Percentiles rank a stretch among this genome's conserved stretches.
Evolutionary conservation across 2,797 vertebrate genomes (phyloP).

Genomic region (Peromyscus nudipes): DNA sequence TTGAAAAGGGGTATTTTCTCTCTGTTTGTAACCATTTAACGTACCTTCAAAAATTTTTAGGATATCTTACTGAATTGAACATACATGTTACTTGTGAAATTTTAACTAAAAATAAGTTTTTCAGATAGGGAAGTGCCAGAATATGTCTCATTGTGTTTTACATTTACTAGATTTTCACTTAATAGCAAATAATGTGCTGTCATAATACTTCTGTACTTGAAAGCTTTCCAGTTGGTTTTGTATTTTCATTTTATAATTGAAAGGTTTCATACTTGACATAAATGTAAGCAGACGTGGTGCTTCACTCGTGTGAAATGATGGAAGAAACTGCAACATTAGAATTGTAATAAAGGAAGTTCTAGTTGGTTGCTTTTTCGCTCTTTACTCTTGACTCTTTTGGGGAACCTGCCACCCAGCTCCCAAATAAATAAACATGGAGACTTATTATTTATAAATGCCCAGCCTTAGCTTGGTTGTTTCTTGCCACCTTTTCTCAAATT

Average conservation of each 20-base stretch:
- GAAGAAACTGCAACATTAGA: conserved; percentile 65
- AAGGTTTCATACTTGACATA: conserved; percentile 74
- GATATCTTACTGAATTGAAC: conserved; percentile 43
- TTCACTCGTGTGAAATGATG: conserved; percentile 59
- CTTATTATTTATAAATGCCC: no score
- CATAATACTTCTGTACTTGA: conserved; percentile 71
- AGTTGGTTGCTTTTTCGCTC: no score
- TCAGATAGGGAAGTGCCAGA: not conserved
- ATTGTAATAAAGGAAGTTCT: conserved; percentile 68
- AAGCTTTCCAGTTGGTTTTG: conserved; percentile 75
- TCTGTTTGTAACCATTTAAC: not conserved
- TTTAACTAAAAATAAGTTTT: conserved; percentile 43
- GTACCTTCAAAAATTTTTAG: not conserved
- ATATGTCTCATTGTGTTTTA: conserved; percentile 43
- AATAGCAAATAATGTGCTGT: conserved; percentile 10
- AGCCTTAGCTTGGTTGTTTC: no score
- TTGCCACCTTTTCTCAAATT: no score
- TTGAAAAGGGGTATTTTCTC: not conserved
- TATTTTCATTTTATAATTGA: conserved; percentile 80
- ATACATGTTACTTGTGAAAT: conserved; percentile 17
- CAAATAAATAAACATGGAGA: no score
- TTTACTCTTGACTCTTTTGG: no score
- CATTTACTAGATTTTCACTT: conserved; percentile 12
- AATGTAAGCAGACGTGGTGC: conserved; percentile 75
- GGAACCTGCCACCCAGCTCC: no score